Evolutionary conservation across 1,140 invertebrate species (phyloP).

Genomic region (Musca domestica): DNA sequence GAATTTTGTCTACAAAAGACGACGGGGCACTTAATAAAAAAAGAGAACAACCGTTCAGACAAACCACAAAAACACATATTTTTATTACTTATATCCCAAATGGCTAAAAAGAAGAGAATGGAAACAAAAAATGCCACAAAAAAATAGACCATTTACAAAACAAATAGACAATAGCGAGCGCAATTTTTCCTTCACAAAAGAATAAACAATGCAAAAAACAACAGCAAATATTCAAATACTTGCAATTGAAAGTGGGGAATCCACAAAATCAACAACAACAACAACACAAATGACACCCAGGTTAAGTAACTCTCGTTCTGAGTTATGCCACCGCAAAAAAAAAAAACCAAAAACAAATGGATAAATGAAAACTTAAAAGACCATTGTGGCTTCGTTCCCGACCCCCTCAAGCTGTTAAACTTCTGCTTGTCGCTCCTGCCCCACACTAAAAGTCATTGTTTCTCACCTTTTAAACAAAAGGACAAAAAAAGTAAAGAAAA

Average conservation of each 20-base stretch:
- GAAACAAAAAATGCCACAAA: background rate
- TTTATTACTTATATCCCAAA: slow-evolving; percentile 15
- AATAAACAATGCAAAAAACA: background rate
- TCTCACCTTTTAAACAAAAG: background rate
- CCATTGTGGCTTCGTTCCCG: background rate
- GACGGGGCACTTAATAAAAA: background rate
- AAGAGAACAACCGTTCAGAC: background rate
- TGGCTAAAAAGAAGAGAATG: background rate
- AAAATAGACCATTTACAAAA: background rate
- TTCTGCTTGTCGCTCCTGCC: too few relatives aligned
- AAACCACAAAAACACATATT: background rate
- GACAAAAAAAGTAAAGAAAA: background rate
- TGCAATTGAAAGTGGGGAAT: background rate
- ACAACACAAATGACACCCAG: background rate
- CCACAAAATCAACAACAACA: background rate
- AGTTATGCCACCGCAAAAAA: background rate
- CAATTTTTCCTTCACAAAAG: slow-evolving; percentile 3
- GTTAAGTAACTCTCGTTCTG: too few relatives aligned
- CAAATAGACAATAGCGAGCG: slow-evolving; percentile 14
- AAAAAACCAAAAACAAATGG: background rate
- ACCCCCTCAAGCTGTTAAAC: background rate
- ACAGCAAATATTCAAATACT: background rate
- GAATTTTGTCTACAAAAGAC: too few relatives aligned
- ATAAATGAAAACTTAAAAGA: slow-evolving; percentile 18
- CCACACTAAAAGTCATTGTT: background rate